phyloP scores from a whole-genome alignment of 2,797 vertebrate genomes.

The Sebastiscus albofasciatus region DNA sequence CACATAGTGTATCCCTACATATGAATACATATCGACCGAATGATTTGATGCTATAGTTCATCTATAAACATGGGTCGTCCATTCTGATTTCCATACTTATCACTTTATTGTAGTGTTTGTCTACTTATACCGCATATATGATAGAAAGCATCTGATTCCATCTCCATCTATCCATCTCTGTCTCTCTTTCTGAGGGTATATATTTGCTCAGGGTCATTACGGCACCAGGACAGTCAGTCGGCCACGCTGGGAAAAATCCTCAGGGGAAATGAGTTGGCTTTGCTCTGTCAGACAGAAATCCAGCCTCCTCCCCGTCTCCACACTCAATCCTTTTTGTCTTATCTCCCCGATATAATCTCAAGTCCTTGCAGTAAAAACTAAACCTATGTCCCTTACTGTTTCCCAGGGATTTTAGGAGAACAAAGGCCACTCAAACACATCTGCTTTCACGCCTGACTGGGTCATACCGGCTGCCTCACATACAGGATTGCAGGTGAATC shows the following conservation, averaged over 20 bases:
- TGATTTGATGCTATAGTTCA: background rate
- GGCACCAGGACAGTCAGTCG: slow-evolving; percentile 38
- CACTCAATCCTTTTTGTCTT: slow-evolving; percentile 47
- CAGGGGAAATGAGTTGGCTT: slow-evolving; percentile 55
- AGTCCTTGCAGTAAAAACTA: slow-evolving; percentile 16
- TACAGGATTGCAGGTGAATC: slow-evolving; percentile 51
- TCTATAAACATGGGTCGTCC: background rate
- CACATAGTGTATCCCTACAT: background rate
- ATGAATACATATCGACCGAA: background rate
- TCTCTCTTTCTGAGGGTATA: slow-evolving; percentile 19
- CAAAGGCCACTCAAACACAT: slow-evolving; percentile 46
- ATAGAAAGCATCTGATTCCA: slow-evolving; percentile 16
- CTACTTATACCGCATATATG: background rate
- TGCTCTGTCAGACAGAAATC: slow-evolving; percentile 52
- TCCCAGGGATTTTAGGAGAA: slow-evolving; percentile 25
- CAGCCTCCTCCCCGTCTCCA: background rate
- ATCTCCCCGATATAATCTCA: slow-evolving; percentile 47
- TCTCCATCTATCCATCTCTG: background rate
- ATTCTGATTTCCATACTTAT: background rate
- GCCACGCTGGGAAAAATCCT: slow-evolving; percentile 32
- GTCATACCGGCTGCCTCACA: slow-evolving; percentile 14
- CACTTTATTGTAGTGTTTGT: background rate
- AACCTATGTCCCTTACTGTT: slow-evolving; percentile 22
- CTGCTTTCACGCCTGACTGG: slow-evolving; percentile 47
- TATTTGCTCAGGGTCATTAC: slow-evolving; percentile 48